phyloP scores from a whole-genome alignment of 1,140 invertebrate genomes.

The Apis cerana region DNA sequence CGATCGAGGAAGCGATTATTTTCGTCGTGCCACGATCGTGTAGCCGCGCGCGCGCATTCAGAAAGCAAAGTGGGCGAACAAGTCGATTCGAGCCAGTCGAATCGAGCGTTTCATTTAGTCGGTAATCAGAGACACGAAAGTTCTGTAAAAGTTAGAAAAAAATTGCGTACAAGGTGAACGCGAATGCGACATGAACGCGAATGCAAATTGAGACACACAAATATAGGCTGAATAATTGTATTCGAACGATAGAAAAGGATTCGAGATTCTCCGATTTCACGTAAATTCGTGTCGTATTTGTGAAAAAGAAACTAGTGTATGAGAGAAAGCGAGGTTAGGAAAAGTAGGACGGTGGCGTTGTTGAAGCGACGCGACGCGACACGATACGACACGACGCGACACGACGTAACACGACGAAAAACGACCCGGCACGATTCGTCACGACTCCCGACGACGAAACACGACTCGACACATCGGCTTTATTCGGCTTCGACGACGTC shows the following conservation, averaged over 20 bases:
- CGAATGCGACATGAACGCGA: background rate
- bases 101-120: background rate
- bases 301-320: background rate
- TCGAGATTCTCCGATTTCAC: background rate
- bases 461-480: constrained; percentile 26
- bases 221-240: no score
- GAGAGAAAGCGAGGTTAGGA: constrained; percentile 34
- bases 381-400: constrained; percentile 9
- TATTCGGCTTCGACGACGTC: constrained; percentile 19
- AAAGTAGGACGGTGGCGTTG: background rate
- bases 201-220: background rate
- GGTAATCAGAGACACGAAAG: background rate
- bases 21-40: constrained; percentile 13
- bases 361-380: constrained; percentile 6
- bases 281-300: background rate
- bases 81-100: background rate
- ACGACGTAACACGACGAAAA: constrained; percentile 5
- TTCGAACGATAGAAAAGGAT: background rate
- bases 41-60: background rate
- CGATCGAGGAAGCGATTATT: constrained; percentile 32
- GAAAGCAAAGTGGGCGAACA: background rate
- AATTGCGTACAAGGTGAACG: background rate
- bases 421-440: constrained; percentile 19
- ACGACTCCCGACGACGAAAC: background rate
- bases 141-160: background rate